Conservation (phyloP, 2,888 invertebrate genomes). For the Andrena camellia region DNA sequence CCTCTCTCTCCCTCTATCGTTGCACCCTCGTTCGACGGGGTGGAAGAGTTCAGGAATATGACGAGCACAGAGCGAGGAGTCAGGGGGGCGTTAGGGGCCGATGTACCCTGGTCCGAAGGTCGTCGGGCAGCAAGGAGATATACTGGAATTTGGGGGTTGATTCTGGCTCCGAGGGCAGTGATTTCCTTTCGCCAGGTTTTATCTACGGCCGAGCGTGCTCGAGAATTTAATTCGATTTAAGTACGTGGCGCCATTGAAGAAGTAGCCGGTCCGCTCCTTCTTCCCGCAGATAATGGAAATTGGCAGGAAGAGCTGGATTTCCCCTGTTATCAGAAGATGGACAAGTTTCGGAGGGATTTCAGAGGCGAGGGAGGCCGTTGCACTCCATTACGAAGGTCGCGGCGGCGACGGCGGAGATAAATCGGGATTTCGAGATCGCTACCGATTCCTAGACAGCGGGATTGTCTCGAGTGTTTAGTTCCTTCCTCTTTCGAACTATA, state of each 20-base stretch:
- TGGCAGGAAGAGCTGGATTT: not conserved
- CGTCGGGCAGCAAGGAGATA: constrained; percentile 54
- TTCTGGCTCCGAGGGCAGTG: not conserved
- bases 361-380: constrained; percentile 40
- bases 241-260: too few relatives aligned
- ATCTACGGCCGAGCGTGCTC: not conserved
- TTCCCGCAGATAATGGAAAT: constrained; percentile 5
- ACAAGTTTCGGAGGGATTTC: constrained; percentile 18
- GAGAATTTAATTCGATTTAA: constrained; percentile 22
- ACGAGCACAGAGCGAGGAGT: constrained; percentile 30
- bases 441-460: constrained; percentile 49
- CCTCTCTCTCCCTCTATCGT: constrained; percentile 15
- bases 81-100: constrained; percentile 44
- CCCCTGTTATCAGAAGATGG: not conserved
- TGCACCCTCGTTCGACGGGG: constrained; percentile 18
- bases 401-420: constrained; percentile 41
- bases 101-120: constrained; percentile 59
- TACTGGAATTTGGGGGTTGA: constrained; percentile 52
- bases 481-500: constrained; percentile 35
- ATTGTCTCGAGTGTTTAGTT: constrained; percentile 39
- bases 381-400: constrained; percentile 44
- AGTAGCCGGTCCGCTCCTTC: not conserved
- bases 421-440: constrained; percentile 60
- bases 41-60: constrained; percentile 55
- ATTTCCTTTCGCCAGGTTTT: constrained; percentile 12